These are phyloP conservation scores for Pitangus sulphuratus DNA, from an alignment of 2,797 vertebrate genomes.

Conservation along the genomic window DNA sequence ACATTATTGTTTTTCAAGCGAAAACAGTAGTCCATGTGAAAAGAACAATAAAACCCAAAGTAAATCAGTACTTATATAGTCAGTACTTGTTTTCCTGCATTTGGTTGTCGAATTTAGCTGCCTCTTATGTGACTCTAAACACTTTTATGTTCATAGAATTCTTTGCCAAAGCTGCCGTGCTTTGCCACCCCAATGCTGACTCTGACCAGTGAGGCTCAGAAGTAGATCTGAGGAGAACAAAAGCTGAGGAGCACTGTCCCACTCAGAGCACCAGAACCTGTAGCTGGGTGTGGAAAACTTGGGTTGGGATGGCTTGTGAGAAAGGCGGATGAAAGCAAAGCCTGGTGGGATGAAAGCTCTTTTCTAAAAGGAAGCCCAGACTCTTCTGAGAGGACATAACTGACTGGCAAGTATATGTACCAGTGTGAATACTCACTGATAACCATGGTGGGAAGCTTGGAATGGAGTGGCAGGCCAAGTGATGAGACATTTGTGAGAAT, in stretches of 20 bases:
- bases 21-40: background rate
- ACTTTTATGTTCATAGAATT: background rate
- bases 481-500: background rate
- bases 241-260: background rate
- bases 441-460: background rate
- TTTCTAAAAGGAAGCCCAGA: background rate
- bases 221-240: background rate
- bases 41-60: background rate
- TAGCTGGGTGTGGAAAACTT: background rate
- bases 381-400: background rate
- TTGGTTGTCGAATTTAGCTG: background rate
- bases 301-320: background rate
- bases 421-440: background rate
- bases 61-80: background rate
- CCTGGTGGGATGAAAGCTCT: background rate
- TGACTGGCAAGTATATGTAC: background rate
- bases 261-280: background rate
- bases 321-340: background rate
- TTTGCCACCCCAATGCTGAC: background rate
- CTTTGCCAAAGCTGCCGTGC: background rate
- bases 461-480: background rate
- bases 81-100: background rate
- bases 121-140: background rate
- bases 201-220: background rate
- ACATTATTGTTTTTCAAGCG: background rate